A percentile compares a stretch with the other conserved stretches of the same genome.
Conservation (phyloP, 2,113 vertebrate genomes). For the Nothocercus julius region DNA sequence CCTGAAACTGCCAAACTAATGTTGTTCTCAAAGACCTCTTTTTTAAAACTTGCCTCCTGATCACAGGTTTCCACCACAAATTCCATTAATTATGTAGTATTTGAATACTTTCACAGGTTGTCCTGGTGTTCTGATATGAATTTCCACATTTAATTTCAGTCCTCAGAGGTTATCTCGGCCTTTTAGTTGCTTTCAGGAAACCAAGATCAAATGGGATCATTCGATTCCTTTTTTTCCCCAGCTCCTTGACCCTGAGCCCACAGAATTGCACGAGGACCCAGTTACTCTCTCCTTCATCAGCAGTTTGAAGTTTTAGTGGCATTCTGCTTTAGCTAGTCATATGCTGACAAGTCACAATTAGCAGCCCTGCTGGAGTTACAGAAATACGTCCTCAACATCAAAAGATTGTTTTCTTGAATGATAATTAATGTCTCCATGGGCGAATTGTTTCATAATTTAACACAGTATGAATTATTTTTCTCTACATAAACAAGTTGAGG, state of each 20-base stretch:
- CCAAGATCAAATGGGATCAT: not conserved
- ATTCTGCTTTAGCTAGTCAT: not conserved
- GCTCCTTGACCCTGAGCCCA: not conserved
- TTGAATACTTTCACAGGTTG: not conserved
- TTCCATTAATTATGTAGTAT: not conserved
- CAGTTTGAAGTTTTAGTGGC: not conserved
- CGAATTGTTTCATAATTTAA: conserved; percentile 50
- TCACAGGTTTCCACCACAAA: not conserved
- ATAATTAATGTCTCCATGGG: conserved; percentile 60
- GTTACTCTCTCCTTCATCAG: not conserved
- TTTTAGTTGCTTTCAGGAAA: not conserved
- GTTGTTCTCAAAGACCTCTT: not conserved
- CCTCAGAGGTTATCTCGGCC: not conserved
- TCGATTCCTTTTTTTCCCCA: not conserved
- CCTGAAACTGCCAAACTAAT: not conserved
- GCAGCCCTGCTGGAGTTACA: conserved; percentile 15
- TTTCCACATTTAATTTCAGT: not conserved
- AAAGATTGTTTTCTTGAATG: conserved; percentile 58
- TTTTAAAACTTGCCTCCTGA: not conserved
- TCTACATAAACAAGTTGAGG: conserved; percentile 33
- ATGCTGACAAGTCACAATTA: not conserved
- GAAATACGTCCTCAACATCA: conserved; percentile 44
- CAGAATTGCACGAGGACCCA: not conserved
- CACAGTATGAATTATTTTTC: conserved; percentile 28
- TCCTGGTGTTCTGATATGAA: not conserved